Evolutionary conservation across 23 tunicate genomes (phyloP), one percentile per base, ranked within the genome.

Genomic region (Aplidium turbinatum): DNA sequence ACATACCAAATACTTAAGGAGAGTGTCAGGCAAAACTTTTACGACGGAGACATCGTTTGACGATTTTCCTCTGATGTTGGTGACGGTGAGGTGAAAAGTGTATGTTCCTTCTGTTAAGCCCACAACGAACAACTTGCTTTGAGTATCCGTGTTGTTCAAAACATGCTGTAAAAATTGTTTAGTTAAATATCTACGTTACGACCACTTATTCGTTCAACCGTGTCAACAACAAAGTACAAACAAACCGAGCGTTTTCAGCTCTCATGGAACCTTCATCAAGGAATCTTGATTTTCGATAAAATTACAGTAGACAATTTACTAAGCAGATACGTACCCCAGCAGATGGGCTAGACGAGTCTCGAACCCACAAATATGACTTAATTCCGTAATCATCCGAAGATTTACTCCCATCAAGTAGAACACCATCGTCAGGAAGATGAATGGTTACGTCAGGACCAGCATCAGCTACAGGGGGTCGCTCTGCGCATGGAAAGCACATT

Each of bases 371-470:
- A 55, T 39, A 90, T 35, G 75, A 63, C n/a, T 52, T 36, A 29
- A 90, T 90, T 1, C 97, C 97, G 29, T 90, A 90, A 25, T 90
- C 81, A 72, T 90, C 97, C 1, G 38, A 51, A 0, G 97, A 83
- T 19, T 66, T 78, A 19, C 60, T 54, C 19, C 97, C 97, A 50
- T 78, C 75, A 42, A 90, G 46, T 13, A 66, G 36, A 2, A 73
- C 78, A 11, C 72, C 82, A 34, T 90, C 74, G 38, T 90, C 97
- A 3, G 97, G 97, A 25, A 83, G 82, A 19, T 53, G 57, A 26
- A 90, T 9, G n/a, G 42, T 47, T 27, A 74, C 28, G 57, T 83
- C 90, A 19, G 82, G 62, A 31, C 97, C 97, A 11, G 90, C 90
- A 9, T 60, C 55, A 7, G 86, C 90, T 5, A 63, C 64, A 1